These are phyloP conservation scores for Mionectes macconnelli DNA, from an alignment of 2,113 vertebrate species.

Conservation along the genomic window DNA sequence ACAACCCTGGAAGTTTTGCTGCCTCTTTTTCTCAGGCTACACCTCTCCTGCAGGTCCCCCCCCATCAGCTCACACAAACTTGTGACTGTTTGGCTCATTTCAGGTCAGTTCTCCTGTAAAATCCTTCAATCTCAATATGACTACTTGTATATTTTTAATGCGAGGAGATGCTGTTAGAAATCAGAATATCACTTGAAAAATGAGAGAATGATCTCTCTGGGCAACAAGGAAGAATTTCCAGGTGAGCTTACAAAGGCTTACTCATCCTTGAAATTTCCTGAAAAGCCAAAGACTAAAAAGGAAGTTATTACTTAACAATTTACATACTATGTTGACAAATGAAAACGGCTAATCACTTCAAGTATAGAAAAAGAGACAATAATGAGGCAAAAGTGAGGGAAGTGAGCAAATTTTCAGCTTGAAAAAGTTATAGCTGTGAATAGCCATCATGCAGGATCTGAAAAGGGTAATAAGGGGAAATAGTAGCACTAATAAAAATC, in stretches of 20 bases:
- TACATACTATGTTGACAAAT: background rate
- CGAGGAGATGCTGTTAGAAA: background rate
- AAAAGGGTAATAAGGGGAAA: background rate
- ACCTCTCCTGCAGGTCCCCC: background rate
- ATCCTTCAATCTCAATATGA: background rate
- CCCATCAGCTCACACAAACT: fast-evolving
- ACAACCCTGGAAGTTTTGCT: background rate
- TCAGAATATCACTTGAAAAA: background rate
- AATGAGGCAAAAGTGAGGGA: background rate
- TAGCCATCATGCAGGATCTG: background rate
- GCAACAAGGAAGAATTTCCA: background rate
- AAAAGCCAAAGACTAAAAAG: background rate
- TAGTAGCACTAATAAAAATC: background rate
- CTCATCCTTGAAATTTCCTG: background rate
- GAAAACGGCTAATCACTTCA: background rate
- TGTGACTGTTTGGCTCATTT: fast-evolving
- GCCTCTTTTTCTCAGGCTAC: background rate
- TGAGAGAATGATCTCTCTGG: background rate
- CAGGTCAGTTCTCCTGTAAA: background rate
- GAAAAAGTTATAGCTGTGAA: background rate
- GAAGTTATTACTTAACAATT: background rate
- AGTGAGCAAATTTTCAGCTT: background rate
- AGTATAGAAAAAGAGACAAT: background rate
- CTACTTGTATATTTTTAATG: background rate
- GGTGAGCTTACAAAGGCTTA: fast-evolving